Conservation (phyloP, 2,888 invertebrate genomes). For the Rhopalosiphum nymphaeae region DNA sequence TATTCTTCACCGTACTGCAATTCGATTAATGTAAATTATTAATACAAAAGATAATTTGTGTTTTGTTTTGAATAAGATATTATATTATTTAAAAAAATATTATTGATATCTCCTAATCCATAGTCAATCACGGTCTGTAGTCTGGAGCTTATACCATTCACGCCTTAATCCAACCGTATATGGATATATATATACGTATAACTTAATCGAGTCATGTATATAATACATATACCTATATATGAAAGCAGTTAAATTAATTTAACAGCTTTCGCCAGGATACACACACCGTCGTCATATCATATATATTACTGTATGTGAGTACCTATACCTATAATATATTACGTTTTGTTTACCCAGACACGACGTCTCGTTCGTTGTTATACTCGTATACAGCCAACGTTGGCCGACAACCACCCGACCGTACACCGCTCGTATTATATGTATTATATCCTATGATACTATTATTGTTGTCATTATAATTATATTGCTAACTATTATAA, state of each 20-base stretch:
- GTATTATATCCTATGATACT: background rate
- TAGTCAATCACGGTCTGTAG: background rate
- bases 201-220: background rate
- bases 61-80: background rate
- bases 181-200: background rate
- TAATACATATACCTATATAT: background rate
- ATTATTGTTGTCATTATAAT: background rate
- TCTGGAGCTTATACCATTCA: background rate
- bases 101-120: background rate
- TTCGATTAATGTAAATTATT: background rate
- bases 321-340: background rate
- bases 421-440: background rate
- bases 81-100: background rate
- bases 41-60: background rate
- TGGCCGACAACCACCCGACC: background rate
- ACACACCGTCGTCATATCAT: background rate
- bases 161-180: background rate
- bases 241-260: constrained; percentile 15
- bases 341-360: constrained; percentile 18
- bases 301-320: background rate
- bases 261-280: background rate
- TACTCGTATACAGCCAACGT: background rate
- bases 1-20: background rate
- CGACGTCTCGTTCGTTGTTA: background rate
- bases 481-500: background rate